These are phyloP conservation scores for Corapipo altera DNA, from an alignment of 2,113 vertebrate genomes.

Conservation along the genomic window DNA sequence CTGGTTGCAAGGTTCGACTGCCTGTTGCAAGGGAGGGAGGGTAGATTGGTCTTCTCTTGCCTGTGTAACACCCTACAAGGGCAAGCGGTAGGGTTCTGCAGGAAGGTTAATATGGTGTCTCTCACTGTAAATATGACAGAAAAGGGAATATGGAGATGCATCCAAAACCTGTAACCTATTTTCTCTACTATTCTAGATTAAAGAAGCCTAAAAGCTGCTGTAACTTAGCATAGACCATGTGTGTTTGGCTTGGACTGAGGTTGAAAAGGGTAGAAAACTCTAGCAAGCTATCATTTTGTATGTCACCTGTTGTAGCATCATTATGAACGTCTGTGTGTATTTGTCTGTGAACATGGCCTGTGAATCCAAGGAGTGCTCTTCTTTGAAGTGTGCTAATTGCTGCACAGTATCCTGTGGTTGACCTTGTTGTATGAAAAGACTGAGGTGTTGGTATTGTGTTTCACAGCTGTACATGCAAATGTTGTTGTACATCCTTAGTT, in stretches of 20 bases:
- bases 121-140: neutral
- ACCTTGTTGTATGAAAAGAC: neutral
- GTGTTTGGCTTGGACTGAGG: neutral
- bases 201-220: neutral
- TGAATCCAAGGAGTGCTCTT: neutral
- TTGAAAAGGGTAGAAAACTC: neutral
- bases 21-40: neutral
- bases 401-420: neutral
- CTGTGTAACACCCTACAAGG: neutral
- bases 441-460: neutral
- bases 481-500: neutral
- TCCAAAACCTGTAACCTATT: neutral
- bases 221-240: neutral
- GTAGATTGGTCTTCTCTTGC: neutral
- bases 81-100: neutral
- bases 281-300: neutral
- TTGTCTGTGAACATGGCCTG: neutral
- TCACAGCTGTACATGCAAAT: neutral
- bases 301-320: rapidly evolving
- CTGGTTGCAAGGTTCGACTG: neutral
- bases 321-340: rapidly evolving
- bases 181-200: neutral
- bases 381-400: neutral
- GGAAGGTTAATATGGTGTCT: neutral
- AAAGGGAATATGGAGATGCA: neutral